Evolutionary conservation across 2,797 vertebrate genomes (phyloP), one percentile per base, ranked within the genome.

Genomic region (Xenops minutus): DNA sequence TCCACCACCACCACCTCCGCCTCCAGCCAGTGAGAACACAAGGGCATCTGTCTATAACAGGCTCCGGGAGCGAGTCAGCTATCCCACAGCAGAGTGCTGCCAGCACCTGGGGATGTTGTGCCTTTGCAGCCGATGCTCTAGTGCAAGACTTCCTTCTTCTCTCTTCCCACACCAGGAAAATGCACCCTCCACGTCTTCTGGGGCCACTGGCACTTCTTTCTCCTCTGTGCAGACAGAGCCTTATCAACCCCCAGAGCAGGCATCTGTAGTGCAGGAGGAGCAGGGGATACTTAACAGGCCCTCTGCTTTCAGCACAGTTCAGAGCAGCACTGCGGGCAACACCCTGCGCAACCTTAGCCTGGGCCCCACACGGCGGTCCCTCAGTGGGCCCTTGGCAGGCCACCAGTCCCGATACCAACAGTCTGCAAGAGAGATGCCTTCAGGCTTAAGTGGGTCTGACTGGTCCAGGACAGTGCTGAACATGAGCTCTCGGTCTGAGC

Each of bases 231-330:
- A 99, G 83, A 99, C 98, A 43, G 99, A 99, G 97, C 98, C 99
- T 92, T 98, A 98, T 41, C 98, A 98, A 80, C 98, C 98, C 96
- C 96, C 97, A 96, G 98, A 98, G 96, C 98, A 98, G 98, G 98
- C 98, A 54, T 98, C 98, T 3, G 88, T 98, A 97, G 89, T 54
- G 17, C 98, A 98, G 96, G 98, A 98, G 89, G 98, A 98, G 96
- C 98, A 98, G 85, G 98, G 98, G 91, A 97, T 98, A 26, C 95
- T 98, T 39, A 99, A 99, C 93, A 98, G 99, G 71, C 98, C 99
- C 74, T 99, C 99, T 24, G 99, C 99, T 98, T 99, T 99, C 96
- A 99, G 99, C 97, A 99, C 99, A 12, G 99, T 99, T 92, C 99
- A 99, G 97, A 99, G 99, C 97, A 99, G 98, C 95, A 97, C 98